These are phyloP conservation scores for Perccottus glenii DNA, from an alignment of 2,113 vertebrate genomes.

Conservation along the genomic window DNA sequence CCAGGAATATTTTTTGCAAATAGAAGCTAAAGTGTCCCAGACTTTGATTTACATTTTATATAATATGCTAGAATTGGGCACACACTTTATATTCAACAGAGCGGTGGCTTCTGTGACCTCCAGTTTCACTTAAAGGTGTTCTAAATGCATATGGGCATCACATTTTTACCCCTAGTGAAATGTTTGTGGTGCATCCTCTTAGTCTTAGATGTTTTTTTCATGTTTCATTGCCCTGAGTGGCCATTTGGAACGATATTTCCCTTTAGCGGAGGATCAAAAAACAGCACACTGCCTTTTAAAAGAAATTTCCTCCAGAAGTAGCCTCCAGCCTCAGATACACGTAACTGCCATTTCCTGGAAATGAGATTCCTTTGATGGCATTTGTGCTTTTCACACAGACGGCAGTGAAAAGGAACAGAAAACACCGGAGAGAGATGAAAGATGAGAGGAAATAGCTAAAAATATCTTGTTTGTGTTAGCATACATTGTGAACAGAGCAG, in stretches of 20 bases:
- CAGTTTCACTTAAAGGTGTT: not conserved
- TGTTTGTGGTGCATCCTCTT: not conserved
- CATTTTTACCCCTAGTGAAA: not conserved
- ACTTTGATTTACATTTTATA: slow-evolving; percentile 4
- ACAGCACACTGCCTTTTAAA: not conserved
- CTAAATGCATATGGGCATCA: not conserved
- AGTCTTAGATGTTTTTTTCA: not conserved
- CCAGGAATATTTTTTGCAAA: not conserved
- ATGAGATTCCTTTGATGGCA: not conserved
- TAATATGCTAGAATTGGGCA: not conserved
- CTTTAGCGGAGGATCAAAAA: not conserved
- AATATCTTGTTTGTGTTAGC: slow-evolving; percentile 13
- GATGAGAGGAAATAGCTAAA: not conserved
- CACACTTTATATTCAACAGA: not conserved
- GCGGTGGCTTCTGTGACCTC: not conserved
- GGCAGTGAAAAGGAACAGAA: not conserved
- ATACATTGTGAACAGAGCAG: not conserved
- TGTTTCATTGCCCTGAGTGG: not conserved
- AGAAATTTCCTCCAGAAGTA: not conserved
- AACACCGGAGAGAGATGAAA: not conserved
- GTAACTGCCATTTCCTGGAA: not conserved
- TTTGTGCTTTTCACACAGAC: not conserved
- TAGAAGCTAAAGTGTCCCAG: not conserved
- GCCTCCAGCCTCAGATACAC: not conserved
- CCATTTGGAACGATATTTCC: not conserved